Evolutionary conservation across 1,140 invertebrate genomes (phyloP).

Genomic region (Meloidogyne exigua): DNA sequence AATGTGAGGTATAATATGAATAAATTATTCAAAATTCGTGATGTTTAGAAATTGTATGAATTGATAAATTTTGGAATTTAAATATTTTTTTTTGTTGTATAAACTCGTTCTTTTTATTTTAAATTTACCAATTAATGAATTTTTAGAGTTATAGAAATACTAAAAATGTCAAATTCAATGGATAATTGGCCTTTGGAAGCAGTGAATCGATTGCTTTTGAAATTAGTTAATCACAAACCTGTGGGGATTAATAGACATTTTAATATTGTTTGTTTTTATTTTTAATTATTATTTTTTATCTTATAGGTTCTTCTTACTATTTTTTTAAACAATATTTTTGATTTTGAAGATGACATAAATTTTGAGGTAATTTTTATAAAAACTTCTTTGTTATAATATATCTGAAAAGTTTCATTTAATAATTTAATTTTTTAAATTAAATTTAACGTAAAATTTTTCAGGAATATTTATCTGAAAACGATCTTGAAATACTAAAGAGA

Average conservation of each 20-base stretch:
- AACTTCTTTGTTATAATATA: too few species aligned
- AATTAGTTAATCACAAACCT: slow-evolving; percentile 24
- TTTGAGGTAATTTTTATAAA: slow-evolving; percentile 11
- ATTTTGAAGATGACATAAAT: slow-evolving; percentile 24
- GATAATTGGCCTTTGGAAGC: background rate
- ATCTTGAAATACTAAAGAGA: slow-evolving; percentile 18
- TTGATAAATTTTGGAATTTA: too few species aligned
- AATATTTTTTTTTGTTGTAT: too few species aligned
- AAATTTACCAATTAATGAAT: too few species aligned
- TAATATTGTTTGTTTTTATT: slow-evolving; percentile 10
- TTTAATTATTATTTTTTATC: background rate
- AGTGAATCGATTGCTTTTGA: slow-evolving; percentile 9
- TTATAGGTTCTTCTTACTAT: background rate
- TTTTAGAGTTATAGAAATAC: too few species aligned
- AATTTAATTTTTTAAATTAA: too few species aligned
- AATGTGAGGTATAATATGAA: too few species aligned
- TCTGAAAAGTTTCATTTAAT: too few species aligned
- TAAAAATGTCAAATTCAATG: background rate
- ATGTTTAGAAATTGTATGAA: too few species aligned
- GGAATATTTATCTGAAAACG: slow-evolving; percentile 24
- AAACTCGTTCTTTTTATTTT: too few species aligned
- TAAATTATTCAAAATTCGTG: too few species aligned
- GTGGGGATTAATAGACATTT: slow-evolving; percentile 23
- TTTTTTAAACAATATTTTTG: slow-evolving; percentile 25
- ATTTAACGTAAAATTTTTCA: too few species aligned